Evolutionary conservation across 1,140 invertebrate species (phyloP), one percentile per base, ranked within the genome.

Genomic region (Neotoxoptera formosana): DNA sequence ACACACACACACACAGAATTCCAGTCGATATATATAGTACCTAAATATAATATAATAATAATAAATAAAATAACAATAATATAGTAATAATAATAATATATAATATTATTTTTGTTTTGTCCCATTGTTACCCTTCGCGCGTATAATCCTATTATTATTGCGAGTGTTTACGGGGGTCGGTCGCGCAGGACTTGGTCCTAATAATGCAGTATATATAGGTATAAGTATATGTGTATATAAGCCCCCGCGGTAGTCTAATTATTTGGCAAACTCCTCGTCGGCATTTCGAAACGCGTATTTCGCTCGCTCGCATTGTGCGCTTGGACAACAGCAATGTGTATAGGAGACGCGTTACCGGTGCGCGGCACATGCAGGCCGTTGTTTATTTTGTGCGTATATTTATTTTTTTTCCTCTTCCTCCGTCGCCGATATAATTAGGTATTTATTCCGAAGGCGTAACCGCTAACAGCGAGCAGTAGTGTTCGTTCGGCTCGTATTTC

Each of bases 401-500:
- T 53, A n/a, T n/a, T n/a, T n/a, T n/a, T n/a, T n/a, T n/a, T n/a
- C n/a, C n/a, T n/a, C 56, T 45, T 47, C 14, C 56, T n/a, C 25
- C 47, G n/a, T 47, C 47, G 87, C 9, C 48, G 88, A 56, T 89
- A 56, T 89, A 89, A 89, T 89, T 89, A 89, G 48, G 48, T n/a
- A n/a, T 89, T 89, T 89, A 53, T 89, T 89, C 20, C 87, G 48
- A 34, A 34, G 87, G n/a, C 88, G n/a, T 25, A n/a, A n/a, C 47
- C 20, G n/a, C n/a, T 14, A n/a, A n/a, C 47, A n/a, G n/a, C n/a
- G n/a, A n/a, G n/a, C n/a, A n/a, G 87, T 34, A 30, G 7, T 20
- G 88, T 56, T 89, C n/a, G n/a, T n/a, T n/a, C n/a, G n/a, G n/a
- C 88, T 89, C 88, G 88, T 56, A 51, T 89, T 89, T 89, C 88